Percentiles rank a stretch among this genome's conserved stretches.
Conservation (phyloP, 2,797 vertebrate species). For the Eulemur albifrons region DNA sequence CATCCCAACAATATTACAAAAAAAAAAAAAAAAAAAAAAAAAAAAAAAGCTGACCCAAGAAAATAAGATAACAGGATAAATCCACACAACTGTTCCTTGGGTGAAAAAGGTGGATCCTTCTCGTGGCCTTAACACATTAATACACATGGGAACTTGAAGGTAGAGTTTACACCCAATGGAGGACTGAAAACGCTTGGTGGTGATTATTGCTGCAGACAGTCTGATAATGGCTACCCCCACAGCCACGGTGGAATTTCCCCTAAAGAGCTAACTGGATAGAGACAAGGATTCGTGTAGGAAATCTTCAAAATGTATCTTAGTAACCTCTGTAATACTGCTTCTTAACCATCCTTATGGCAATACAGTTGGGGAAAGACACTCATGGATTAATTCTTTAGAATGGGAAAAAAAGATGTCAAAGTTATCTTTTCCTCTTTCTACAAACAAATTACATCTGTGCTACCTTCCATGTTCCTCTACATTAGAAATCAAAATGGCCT, state of each 20-base stretch:
- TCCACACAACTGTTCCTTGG: background rate
- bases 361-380: background rate
- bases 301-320: background rate
- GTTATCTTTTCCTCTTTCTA: background rate
- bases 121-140: background rate
- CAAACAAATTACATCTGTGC: background rate
- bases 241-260: background rate
- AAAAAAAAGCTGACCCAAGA: background rate
- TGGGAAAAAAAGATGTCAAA: background rate
- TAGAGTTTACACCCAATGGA: background rate
- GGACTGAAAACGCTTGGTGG: background rate
- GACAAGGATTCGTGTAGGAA: background rate
- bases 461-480: background rate
- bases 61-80: constrained; percentile 9
- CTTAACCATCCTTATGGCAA: background rate
- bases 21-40: too few relatives aligned
- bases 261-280: background rate
- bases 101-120: background rate
- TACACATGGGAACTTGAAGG: background rate
- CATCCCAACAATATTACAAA: too few relatives aligned
- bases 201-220: background rate
- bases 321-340: background rate
- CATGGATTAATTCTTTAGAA: background rate
- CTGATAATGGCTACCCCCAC: background rate
- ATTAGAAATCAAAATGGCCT: background rate